Conservation (phyloP, 2,113 vertebrate genomes). For the Pongo pygmaeus region DNA sequence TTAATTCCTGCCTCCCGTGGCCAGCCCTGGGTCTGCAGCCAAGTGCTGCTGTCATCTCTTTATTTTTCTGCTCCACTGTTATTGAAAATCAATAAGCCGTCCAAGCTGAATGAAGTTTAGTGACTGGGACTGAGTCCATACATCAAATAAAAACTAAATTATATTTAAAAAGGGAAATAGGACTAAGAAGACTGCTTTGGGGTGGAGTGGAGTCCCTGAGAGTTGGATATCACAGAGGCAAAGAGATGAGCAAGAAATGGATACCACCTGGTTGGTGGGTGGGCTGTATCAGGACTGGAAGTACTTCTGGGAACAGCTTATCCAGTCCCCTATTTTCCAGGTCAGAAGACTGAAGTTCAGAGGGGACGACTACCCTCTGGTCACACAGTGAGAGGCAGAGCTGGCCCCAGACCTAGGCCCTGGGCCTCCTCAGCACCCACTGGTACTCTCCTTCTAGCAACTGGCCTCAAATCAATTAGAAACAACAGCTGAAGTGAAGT, state of each 20-base stretch:
- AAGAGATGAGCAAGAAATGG: background rate
- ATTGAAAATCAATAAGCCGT: constrained; percentile 80
- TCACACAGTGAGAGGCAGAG: background rate
- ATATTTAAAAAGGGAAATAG: constrained; percentile 67
- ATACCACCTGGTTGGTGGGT: background rate
- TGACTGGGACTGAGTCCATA: constrained; percentile 72
- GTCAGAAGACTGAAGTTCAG: background rate
- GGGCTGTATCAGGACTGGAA: background rate
- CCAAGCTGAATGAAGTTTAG: constrained; percentile 77
- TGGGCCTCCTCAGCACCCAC: background rate
- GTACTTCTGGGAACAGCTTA: background rate
- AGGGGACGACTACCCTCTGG: background rate
- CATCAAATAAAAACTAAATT: constrained; percentile 78
- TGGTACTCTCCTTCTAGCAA: background rate
- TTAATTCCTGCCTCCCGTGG: constrained; percentile 50
- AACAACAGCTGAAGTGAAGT: background rate
- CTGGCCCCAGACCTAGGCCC: background rate
- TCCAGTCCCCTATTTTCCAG: background rate
- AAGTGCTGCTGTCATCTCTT: constrained; percentile 73
- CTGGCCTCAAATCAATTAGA: background rate
- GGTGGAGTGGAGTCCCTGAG: background rate
- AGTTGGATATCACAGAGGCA: background rate
- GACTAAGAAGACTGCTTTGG: constrained; percentile 24
- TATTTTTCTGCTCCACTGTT: constrained; percentile 68
- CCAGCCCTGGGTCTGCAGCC: constrained; percentile 51